Conservation (phyloP, 2,888 invertebrate species). For the Campoletis raptor region DNA sequence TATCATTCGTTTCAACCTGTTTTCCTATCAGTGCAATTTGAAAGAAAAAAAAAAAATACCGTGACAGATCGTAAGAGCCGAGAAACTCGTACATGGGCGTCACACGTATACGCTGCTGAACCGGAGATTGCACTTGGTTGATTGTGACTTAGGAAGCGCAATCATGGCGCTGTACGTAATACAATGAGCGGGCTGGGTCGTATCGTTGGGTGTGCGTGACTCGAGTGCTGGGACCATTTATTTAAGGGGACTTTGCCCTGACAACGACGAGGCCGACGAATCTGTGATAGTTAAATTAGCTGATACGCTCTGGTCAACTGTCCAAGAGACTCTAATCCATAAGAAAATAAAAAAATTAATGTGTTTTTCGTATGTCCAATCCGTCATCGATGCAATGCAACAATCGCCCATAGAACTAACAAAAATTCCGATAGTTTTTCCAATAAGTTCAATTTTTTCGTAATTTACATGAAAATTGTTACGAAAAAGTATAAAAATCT, state of each 20-base stretch:
- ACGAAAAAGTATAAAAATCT: too few species aligned
- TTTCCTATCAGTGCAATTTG: neutral
- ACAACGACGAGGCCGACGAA: constrained; percentile 33
- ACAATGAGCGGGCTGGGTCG: constrained; percentile 69
- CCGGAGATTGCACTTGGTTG: constrained; percentile 71
- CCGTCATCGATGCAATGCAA: neutral
- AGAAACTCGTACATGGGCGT: constrained; percentile 33
- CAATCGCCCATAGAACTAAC: neutral
- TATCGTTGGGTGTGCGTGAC: constrained; percentile 49
- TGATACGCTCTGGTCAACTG: neutral
- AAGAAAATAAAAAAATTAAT: neutral
- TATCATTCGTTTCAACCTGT: neutral
- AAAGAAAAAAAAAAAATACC: neutral
- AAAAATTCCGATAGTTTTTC: neutral
- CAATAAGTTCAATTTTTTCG: neutral
- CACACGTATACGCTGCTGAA: constrained; percentile 34
- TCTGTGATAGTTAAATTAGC: constrained; percentile 11
- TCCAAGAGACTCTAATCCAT: neutral
- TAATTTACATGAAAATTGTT: too few species aligned
- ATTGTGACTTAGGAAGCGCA: constrained; percentile 73
- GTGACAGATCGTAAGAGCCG: constrained; percentile 8
- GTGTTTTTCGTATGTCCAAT: neutral
- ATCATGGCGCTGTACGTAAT: constrained; percentile 73
- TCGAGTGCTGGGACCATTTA: constrained; percentile 28
- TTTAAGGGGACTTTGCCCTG: constrained; percentile 31